phyloP scores from a whole-genome alignment of 2,888 invertebrate genomes.

The Phanerotoma sp. region DNA sequence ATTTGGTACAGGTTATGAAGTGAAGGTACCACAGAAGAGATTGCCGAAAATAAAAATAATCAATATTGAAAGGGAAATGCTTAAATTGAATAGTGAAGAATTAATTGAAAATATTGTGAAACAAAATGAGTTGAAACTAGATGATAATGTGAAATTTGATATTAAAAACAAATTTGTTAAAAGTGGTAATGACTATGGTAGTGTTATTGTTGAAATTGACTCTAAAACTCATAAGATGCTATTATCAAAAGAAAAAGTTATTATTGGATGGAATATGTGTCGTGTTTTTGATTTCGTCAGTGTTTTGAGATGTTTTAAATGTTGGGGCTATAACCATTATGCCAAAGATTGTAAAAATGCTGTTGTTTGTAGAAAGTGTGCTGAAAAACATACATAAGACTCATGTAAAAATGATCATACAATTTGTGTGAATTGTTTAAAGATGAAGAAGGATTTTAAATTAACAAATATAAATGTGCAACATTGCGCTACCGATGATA shows the following conservation, averaged over 20 bases:
- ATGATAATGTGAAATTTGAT: no score
- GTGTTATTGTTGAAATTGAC: neutral
- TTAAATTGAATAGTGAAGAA: no score
- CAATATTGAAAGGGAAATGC: no score
- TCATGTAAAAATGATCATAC: conserved; percentile 6
- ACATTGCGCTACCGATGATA: conserved; percentile 15
- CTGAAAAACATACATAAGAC: conserved; percentile 6
- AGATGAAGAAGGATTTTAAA: no score
- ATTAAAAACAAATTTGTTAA: no score
- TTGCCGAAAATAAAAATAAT: no score
- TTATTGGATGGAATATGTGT: neutral
- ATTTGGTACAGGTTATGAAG: no score
- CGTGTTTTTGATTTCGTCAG: neutral
- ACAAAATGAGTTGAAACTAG: no score
- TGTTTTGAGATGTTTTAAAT: neutral
- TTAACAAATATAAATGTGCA: conserved; percentile 3
- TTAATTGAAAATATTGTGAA: no score
- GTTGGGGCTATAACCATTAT: conserved; percentile 23
- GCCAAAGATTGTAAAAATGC: conserved; percentile 24
- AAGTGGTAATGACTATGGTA: neutral
- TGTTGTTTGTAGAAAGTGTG: no score
- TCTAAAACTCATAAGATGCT: neutral
- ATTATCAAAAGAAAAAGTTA: neutral
- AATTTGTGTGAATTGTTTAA: conserved; percentile 28
- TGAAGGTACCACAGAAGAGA: no score